A percentile compares a stretch with the other conserved stretches of the same genome.
Conservation (phyloP, 2,888 invertebrate genomes). For the Tortricodes alternella region DNA sequence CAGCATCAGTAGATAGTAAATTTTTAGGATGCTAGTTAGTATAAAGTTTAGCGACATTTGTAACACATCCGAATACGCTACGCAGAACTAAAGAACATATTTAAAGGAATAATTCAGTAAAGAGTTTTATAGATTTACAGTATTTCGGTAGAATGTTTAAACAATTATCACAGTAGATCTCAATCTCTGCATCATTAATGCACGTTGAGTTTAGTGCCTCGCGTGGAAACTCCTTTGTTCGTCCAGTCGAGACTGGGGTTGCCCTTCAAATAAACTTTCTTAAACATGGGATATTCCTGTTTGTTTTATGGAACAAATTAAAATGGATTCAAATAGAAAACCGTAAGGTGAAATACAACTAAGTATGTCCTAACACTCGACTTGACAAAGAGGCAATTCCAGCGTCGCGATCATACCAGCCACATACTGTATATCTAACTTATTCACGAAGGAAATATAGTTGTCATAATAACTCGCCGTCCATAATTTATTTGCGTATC, state of each 20-base stretch:
- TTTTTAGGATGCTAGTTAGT: slow-evolving; percentile 82
- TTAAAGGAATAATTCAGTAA: slow-evolving; percentile 11
- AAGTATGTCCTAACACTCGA: neutral
- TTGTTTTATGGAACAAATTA: neutral
- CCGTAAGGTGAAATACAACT: neutral
- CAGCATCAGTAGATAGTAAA: slow-evolving; percentile 80
- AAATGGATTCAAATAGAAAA: neutral
- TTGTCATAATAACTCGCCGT: slow-evolving; percentile 69
- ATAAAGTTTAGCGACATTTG: slow-evolving; percentile 74
- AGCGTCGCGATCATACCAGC: slow-evolving; percentile 30
- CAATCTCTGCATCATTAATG: slow-evolving; percentile 62
- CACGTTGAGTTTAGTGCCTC: slow-evolving; percentile 56
- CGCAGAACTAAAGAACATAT: slow-evolving; percentile 36
- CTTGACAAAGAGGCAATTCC: slow-evolving; percentile 35
- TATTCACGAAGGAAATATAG: slow-evolving; percentile 35
- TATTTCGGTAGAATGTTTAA: slow-evolving; percentile 20
- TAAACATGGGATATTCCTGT: too few species aligned
- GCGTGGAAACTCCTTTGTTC: slow-evolving; percentile 32
- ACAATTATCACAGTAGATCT: slow-evolving; percentile 38
- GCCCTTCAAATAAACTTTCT: too few species aligned
- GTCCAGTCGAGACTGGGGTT: neutral
- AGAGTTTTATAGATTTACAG: slow-evolving; percentile 19
- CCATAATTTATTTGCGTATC: slow-evolving; percentile 75
- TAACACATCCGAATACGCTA: slow-evolving; percentile 52
- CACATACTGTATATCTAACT: slow-evolving; percentile 24